Evolutionary conservation across 1,140 invertebrate genomes (phyloP), one percentile per base, ranked within the genome.

Genomic region (Bilobella aurantiaca): DNA sequence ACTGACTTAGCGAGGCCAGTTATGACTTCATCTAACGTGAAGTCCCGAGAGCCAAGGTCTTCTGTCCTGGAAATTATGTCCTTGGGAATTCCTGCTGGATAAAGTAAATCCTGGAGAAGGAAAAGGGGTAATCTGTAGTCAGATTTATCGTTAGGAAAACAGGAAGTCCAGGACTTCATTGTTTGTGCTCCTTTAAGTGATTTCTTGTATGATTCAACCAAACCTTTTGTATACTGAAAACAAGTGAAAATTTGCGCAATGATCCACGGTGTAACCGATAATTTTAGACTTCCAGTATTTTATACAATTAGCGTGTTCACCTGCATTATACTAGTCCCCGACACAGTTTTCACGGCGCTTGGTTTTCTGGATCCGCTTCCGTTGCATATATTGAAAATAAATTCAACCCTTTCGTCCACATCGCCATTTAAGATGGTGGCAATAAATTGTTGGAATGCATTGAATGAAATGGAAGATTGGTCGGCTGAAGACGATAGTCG

Each of bases 151-250:
- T 53, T 16, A 5, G 12, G 12, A 18, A 53, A 23, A 23, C 23
- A 53, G 8, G 5, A 5, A 5, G 12, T 53, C 49, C 49, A 53
- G 8, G 49, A 53, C 23, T 53, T 53, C 14, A 5, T 14, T 8
- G 49, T 5, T 53, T 53, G 14, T 53, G 49, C 5, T 14, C 3
- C 49, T 5, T 23, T 23, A 23, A 5, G 25, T 16, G 23, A 67
- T 58, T 70, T 73, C n/a, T 68, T 34, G 25, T 70, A 73, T 1
- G 68, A 70, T 49, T 67, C 62, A 27, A 69, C 63, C 27, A 73
- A 62, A n/a, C 68, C 64, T 25, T 59, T 23, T 1, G 64, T 65
- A 32, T 73, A 73, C 67, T 73, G 47, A 12, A 64, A 64, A 42
- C n/a, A 31, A 57, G 57, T 16, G 37, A 67, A 63, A 59, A 59